phyloP scores from a whole-genome alignment of 2,113 vertebrate species.

The Lasiurus borealis region DNA sequence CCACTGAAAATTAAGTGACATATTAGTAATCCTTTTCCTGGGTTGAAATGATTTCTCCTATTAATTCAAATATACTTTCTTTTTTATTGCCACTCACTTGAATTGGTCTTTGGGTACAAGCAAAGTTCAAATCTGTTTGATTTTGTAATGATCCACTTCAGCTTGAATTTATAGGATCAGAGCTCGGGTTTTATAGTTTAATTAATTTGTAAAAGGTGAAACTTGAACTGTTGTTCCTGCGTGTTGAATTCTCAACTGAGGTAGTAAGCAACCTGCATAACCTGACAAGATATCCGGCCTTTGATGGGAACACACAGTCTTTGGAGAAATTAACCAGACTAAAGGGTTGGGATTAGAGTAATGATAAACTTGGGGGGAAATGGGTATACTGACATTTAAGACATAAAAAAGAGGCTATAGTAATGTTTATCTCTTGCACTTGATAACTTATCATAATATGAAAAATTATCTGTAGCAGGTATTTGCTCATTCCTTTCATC shows the following conservation, averaged over 20 bases:
- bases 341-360: not conserved
- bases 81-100: not conserved
- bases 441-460: not conserved
- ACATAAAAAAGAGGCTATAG: not conserved
- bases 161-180: not conserved
- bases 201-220: not conserved
- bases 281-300: not conserved
- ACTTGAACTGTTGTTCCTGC: not conserved
- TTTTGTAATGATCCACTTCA: constrained; percentile 50
- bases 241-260: not conserved
- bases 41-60: not conserved
- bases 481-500: not conserved
- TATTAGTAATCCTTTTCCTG: constrained; percentile 4
- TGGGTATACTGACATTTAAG: not conserved
- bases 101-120: constrained; percentile 44
- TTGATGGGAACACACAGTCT: not conserved
- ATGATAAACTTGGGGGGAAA: not conserved
- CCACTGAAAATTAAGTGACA: not conserved
- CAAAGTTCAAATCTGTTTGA: constrained; percentile 51
- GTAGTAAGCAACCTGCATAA: not conserved
- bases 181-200: not conserved
- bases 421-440: not conserved
- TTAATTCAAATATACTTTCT: constrained; percentile 20
- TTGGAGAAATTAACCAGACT: not conserved
- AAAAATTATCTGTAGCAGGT: not conserved